A percentile compares a stretch with the other conserved stretches of the same genome.
Conservation (phyloP, 2,888 invertebrate species). For the Metallyticus violacea region DNA sequence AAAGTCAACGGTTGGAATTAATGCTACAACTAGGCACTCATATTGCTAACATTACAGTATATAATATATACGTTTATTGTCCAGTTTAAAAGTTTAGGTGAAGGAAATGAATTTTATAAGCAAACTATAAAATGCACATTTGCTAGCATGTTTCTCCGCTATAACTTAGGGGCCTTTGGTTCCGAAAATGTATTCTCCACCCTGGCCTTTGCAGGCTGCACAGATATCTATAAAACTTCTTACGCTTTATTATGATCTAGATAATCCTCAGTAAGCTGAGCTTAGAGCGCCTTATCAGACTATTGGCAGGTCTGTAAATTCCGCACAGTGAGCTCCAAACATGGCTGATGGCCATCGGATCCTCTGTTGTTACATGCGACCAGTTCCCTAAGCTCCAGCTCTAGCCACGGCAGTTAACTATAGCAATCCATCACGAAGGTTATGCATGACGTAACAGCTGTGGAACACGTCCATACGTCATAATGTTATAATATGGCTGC, state of each 20-base stretch:
- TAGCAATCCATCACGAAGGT: slow-evolving; percentile 27
- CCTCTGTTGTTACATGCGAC: not conserved
- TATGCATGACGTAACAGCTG: slow-evolving; percentile 28
- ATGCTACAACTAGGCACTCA: too few species aligned
- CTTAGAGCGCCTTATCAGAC: not conserved
- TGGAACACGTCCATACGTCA: slow-evolving; percentile 22
- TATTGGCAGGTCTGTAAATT: slow-evolving; percentile 1
- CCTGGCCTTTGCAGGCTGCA: not conserved
- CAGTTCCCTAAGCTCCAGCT: not conserved
- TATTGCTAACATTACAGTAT: too few species aligned
- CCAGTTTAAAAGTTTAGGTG: too few species aligned
- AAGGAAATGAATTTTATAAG: too few species aligned
- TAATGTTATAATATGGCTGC: slow-evolving; percentile 10
- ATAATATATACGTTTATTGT: too few species aligned
- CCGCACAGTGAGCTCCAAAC: not conserved
- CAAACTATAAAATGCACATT: too few species aligned
- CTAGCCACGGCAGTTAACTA: not conserved
- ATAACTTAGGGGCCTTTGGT: not conserved
- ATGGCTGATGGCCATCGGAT: not conserved
- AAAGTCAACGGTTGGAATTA: too few species aligned
- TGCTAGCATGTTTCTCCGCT: too few species aligned
- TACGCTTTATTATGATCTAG: not conserved
- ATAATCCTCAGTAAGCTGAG: not conserved
- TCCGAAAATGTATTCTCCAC: not conserved
- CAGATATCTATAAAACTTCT: not conserved